Conservation (phyloP, 2,797 vertebrate genomes). For the Crocodylus rhombifer region DNA sequence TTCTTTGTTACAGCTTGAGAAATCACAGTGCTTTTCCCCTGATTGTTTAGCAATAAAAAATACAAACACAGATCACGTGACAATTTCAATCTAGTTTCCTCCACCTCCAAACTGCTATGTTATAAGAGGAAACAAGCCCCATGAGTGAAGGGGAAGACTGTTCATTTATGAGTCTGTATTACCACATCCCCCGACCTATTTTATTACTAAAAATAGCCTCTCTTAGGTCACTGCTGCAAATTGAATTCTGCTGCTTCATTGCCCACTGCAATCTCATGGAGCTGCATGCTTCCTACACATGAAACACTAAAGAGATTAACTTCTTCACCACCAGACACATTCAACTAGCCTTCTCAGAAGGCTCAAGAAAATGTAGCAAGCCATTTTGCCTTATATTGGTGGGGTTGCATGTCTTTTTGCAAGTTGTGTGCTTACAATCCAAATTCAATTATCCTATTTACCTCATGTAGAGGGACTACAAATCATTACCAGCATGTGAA, state of each 20-base stretch:
- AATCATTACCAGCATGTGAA: background rate
- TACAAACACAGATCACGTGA: slow-evolving; percentile 24
- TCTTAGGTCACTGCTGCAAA: slow-evolving; percentile 90
- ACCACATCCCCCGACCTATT: slow-evolving; percentile 88
- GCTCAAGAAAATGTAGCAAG: background rate
- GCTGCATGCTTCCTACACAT: slow-evolving; percentile 70
- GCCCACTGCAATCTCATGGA: slow-evolving; percentile 81
- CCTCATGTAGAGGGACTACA: background rate
- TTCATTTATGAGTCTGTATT: slow-evolving; percentile 77
- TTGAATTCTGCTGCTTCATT: slow-evolving; percentile 90
- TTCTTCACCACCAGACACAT: slow-evolving; percentile 32
- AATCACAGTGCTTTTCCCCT: background rate
- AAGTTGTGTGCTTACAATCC: background rate
- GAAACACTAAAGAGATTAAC: slow-evolving; percentile 70
- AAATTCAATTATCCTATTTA: background rate
- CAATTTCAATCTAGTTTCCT: slow-evolving; percentile 24
- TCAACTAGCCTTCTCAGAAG: background rate
- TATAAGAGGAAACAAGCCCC: slow-evolving; percentile 56
- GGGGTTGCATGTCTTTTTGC: background rate
- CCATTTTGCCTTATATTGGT: background rate
- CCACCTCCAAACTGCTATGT: slow-evolving; percentile 16
- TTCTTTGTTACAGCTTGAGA: background rate
- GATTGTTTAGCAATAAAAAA: slow-evolving; percentile 3
- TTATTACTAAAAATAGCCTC: slow-evolving; percentile 93
- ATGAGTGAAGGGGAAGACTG: slow-evolving; percentile 65